Evolutionary conservation across 2,113 vertebrate genomes (phyloP).

Genomic region (Galeopterus variegatus): DNA sequence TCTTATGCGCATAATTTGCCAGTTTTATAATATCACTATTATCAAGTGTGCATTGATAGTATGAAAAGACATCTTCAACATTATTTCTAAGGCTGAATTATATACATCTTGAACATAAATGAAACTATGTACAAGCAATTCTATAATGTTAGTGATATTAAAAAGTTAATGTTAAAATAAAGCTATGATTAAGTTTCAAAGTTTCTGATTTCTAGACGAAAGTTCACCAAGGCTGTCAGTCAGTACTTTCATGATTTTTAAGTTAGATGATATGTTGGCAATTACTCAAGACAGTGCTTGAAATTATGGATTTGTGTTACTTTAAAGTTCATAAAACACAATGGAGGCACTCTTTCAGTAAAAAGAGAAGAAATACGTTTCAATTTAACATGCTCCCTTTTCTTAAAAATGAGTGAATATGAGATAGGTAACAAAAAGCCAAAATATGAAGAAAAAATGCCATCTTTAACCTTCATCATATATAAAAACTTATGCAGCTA

Average conservation of each 20-base stretch:
- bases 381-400: neutral
- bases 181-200: neutral
- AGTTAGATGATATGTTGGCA: neutral
- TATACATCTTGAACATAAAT: neutral
- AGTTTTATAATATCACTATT: neutral
- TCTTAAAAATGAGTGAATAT: neutral
- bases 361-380: neutral
- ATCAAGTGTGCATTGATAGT: neutral
- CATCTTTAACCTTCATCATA: neutral
- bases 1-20: neutral
- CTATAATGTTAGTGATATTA: slow-evolving; percentile 3
- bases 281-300: neutral
- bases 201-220: neutral
- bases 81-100: neutral
- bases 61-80: neutral
- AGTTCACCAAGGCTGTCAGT: neutral
- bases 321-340: neutral
- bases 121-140: neutral
- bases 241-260: slow-evolving; percentile 35
- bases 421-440: neutral
- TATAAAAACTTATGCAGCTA: neutral
- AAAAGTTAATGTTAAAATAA: neutral
- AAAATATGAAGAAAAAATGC: slow-evolving; percentile 17
- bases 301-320: neutral
- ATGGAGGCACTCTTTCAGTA: neutral